Base-by-base conservation (phyloP, 2,888 invertebrate species). In the Apoda limacodes region DNA sequence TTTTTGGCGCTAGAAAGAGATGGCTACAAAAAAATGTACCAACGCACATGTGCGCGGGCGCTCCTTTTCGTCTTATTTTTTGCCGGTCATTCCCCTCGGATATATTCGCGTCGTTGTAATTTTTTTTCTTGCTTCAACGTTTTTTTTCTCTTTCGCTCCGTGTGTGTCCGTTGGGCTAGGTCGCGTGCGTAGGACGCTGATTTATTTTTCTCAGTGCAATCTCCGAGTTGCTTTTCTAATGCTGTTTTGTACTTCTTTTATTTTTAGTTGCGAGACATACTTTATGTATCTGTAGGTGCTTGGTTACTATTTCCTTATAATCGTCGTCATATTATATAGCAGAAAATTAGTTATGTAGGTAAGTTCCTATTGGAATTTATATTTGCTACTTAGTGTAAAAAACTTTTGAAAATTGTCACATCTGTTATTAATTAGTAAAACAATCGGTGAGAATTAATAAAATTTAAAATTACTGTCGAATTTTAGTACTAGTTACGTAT, bases 41-140 rank as follows among this genome's bases (percentile, higher is more conserved):
- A 64, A 72, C 72, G 69, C 75, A 76, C 74, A 76, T 76, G 76
- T 78, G 80, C 74, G 64, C 67, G 57, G 45, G 67, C 60, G 66
- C 54, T 50, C 46, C 56, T 62, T 58, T 72, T 76, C 66, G 71
- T 71, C 63, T 75, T 78, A 62, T 74, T 78, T 76, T 80, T 80
- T 64, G 74, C 66, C 60, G 74, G 68, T 75, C 75, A 61, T 75
- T 78, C 58, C 55, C 72, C 76, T 63, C 60, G 65, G 60, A 61
- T 62, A 64, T 71, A 69, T 75, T 72, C 66, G 68, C 54, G 46
- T 24, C 32, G 32, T 56, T 49, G 57, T 48, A 44, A 42, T 52
- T 52, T 61, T 62, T 65, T 63, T 59, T 53, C 46, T 44, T 53
- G 46, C 45, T 49, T 43, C 40, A 31, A 33, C 37, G 53, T 59